phyloP scores from a whole-genome alignment of 2,797 vertebrate genomes.

The Eurystomus glaucurus region DNA sequence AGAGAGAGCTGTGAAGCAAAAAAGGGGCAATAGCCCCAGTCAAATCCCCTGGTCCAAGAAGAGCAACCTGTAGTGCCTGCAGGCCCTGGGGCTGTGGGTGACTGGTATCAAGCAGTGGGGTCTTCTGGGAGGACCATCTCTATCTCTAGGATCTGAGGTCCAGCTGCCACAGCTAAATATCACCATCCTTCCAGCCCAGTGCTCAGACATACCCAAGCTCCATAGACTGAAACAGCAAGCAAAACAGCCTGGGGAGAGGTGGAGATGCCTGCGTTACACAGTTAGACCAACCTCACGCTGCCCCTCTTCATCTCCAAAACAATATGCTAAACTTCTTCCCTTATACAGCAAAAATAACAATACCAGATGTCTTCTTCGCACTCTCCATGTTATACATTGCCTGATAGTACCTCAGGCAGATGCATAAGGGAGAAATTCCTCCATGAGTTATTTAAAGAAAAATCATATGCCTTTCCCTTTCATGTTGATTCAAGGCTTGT shows the following conservation, averaged over 20 bases:
- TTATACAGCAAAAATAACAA: not conserved
- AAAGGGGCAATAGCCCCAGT: not conserved
- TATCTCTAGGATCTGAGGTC: not conserved
- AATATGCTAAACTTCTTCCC: not conserved
- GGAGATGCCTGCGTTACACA: not conserved
- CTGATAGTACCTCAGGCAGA: not conserved
- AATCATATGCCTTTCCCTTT: not conserved
- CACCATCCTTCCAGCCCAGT: not conserved
- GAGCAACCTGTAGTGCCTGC: fast-evolving
- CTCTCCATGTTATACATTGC: fast-evolving
- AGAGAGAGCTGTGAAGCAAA: not conserved
- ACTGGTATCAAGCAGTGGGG: not conserved
- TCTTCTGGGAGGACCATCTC: not conserved
- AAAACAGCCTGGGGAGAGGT: not conserved
- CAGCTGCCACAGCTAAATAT: not conserved
- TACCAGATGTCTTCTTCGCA: not conserved
- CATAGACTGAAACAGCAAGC: fast-evolving
- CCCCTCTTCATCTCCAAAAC: not conserved
- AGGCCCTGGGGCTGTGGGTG: not conserved
- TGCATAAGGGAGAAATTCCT: not conserved
- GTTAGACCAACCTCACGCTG: not conserved
- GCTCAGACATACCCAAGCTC: not conserved
- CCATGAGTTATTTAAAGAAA: not conserved
- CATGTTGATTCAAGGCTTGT: not conserved
- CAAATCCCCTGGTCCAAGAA: not conserved